phyloP scores from a whole-genome alignment of 2,888 invertebrate species.

The Phalera bucephala region DNA sequence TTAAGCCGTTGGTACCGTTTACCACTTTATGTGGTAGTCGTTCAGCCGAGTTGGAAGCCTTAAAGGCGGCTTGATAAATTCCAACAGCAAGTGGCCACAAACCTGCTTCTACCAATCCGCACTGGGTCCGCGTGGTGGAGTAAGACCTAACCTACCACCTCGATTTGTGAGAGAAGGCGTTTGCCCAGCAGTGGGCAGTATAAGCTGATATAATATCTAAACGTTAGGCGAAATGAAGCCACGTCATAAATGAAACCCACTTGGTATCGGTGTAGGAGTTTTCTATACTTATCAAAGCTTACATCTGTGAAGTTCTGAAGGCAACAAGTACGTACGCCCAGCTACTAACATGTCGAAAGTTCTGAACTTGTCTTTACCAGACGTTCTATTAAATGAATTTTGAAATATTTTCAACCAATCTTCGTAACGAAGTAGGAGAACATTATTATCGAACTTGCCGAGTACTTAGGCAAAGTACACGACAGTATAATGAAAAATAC shows the following conservation, averaged over 20 bases:
- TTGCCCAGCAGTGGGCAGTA: too few relatives aligned
- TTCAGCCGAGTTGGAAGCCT: too few relatives aligned
- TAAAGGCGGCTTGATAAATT: too few relatives aligned
- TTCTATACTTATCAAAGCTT: conserved; percentile 30
- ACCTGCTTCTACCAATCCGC: too few relatives aligned
- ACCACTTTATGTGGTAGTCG: too few relatives aligned
- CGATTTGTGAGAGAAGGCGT: too few relatives aligned
- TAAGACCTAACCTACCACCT: too few relatives aligned
- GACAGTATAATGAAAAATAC: conserved; percentile 21
- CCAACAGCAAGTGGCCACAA: too few relatives aligned
- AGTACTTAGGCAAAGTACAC: conserved; percentile 15
- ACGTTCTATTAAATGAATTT: conserved; percentile 44
- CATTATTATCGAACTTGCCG: conserved; percentile 18
- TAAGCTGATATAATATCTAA: too few relatives aligned
- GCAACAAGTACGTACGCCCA: conserved; percentile 41
- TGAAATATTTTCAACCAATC: conserved; percentile 23
- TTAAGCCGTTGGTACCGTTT: too few relatives aligned
- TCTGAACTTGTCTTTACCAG: conserved; percentile 37
- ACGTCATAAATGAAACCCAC: neutral
- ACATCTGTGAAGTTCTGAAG: conserved; percentile 43
- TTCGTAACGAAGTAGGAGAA: conserved; percentile 15
- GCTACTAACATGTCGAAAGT: conserved; percentile 41
- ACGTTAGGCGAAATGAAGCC: too few relatives aligned
- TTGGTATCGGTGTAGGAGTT: conserved; percentile 24
- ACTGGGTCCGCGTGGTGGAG: too few relatives aligned